phyloP scores from a whole-genome alignment of 2,888 invertebrate species.

The Biston stratarius region DNA sequence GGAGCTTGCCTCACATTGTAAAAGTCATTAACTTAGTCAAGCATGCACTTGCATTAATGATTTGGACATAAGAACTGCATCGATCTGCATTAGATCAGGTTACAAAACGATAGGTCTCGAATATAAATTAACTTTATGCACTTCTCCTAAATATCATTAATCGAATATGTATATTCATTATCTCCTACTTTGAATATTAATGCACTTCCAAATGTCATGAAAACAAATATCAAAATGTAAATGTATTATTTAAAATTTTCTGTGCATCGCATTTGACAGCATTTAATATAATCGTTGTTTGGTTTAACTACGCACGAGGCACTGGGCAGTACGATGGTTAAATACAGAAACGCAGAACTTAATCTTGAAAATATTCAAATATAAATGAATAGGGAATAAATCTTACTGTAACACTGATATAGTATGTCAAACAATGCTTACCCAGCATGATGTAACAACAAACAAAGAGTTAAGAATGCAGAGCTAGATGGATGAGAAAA shows the following conservation, averaged over 20 bases:
- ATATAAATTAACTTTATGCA: constrained; percentile 3
- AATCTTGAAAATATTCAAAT: not conserved
- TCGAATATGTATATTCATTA: constrained; percentile 9
- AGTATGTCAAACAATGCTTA: constrained; percentile 25
- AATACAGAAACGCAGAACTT: not conserved
- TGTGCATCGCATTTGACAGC: constrained; percentile 45
- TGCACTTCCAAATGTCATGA: constrained; percentile 23
- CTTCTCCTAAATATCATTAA: constrained; percentile 13
- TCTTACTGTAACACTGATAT: not conserved
- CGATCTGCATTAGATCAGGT: not conserved
- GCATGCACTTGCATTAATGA: not conserved
- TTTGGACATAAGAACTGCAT: constrained; percentile 11
- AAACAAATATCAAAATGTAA: constrained; percentile 2
- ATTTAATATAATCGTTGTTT: constrained; percentile 1
- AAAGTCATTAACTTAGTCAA: too few relatives aligned
- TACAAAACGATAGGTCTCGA: constrained; percentile 10
- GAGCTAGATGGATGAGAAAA: constrained; percentile 59
- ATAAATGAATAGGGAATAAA: not conserved
- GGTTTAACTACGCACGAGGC: not conserved
- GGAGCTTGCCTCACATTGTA: too few relatives aligned
- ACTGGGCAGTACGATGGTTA: too few relatives aligned
- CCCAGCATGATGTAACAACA: constrained; percentile 34
- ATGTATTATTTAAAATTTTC: constrained; percentile 11
- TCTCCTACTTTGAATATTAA: constrained; percentile 15
- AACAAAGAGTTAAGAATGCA: constrained; percentile 47